Percentiles rank a stretch among this genome's conserved stretches.
These are phyloP conservation scores for Oligia fasciuncula DNA, from an alignment of 2,888 invertebrate genomes.

Conservation along the genomic window DNA sequence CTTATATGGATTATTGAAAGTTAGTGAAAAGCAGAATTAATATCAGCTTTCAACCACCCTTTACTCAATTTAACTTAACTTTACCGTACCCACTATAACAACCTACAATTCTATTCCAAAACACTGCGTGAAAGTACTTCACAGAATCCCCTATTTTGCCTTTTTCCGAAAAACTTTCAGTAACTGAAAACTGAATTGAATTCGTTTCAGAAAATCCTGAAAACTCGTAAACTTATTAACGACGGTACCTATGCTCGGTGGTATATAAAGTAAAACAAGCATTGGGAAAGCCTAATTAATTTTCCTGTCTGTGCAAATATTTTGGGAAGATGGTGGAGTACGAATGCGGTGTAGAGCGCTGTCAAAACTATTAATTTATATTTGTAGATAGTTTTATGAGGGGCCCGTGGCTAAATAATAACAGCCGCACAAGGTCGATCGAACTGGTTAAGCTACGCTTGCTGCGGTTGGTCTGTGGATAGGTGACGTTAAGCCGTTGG, in stretches of 20 bases:
- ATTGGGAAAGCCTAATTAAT: conserved; percentile 47
- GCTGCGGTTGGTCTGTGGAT: no score
- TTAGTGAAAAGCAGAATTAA: neutral
- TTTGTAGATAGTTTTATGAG: neutral
- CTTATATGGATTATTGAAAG: neutral
- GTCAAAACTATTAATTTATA: neutral
- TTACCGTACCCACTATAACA: neutral
- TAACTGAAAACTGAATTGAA: conserved; percentile 62
- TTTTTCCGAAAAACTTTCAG: conserved; percentile 54
- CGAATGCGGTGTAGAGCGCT: conserved; percentile 16
- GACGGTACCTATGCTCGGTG: conserved; percentile 22
- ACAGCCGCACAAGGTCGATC: no score
- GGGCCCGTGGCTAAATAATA: no score
- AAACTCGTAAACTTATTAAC: conserved; percentile 44
- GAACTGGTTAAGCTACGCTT: no score
- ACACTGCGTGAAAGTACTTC: conserved; percentile 28
- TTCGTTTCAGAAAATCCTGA: conserved; percentile 46
- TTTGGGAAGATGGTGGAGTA: conserved; percentile 10
- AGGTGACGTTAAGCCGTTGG: no score
- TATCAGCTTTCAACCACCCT: neutral
- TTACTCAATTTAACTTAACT: neutral
- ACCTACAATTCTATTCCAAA: conserved; percentile 45
- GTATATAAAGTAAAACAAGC: conserved; percentile 50
- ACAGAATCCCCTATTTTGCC: conserved; percentile 30
- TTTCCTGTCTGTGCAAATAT: conserved; percentile 45